Evolutionary conservation across 1,140 invertebrate genomes (phyloP).

Genomic region (Rhysida immarginata): DNA sequence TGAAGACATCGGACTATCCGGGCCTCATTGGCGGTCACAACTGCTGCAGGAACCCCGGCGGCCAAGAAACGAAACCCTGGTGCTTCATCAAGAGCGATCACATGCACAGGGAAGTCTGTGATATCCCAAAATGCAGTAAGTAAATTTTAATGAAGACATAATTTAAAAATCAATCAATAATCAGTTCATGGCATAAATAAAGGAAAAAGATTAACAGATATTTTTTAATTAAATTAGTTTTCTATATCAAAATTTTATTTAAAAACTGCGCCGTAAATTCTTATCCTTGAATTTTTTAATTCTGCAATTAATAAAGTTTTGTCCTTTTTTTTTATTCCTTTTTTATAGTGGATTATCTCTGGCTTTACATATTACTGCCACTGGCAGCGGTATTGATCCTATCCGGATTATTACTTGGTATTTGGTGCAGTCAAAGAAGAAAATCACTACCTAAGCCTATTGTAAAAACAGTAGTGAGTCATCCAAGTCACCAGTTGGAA

Average conservation of each 20-base stretch:
- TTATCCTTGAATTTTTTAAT: not conserved
- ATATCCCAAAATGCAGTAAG: constrained; percentile 65
- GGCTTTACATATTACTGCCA: constrained; percentile 41
- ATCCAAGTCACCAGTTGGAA: constrained; percentile 49
- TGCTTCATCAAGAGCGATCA: constrained; percentile 48
- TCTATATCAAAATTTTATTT: not conserved
- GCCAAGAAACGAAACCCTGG: constrained; percentile 65
- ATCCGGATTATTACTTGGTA: constrained; percentile 33
- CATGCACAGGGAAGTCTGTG: constrained; percentile 51
- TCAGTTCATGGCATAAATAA: not conserved
- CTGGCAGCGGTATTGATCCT: constrained; percentile 35
- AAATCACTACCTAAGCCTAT: constrained; percentile 24
- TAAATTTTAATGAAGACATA: constrained; percentile 7
- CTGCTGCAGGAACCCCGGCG: constrained; percentile 82
- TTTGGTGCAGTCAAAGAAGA: constrained; percentile 23
- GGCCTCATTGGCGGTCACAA: constrained; percentile 75
- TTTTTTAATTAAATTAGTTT: not conserved
- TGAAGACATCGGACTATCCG: constrained; percentile 55
- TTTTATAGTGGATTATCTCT: constrained; percentile 26
- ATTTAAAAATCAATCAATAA: not conserved
- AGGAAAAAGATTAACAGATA: not conserved
- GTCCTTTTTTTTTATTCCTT: not conserved
- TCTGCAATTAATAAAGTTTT: not conserved
- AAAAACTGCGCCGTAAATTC: not conserved
- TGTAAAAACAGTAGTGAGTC: not conserved